Evolutionary conservation across 2,888 invertebrate genomes (phyloP).

Genomic region (Pseudolycoriella hygida): DNA sequence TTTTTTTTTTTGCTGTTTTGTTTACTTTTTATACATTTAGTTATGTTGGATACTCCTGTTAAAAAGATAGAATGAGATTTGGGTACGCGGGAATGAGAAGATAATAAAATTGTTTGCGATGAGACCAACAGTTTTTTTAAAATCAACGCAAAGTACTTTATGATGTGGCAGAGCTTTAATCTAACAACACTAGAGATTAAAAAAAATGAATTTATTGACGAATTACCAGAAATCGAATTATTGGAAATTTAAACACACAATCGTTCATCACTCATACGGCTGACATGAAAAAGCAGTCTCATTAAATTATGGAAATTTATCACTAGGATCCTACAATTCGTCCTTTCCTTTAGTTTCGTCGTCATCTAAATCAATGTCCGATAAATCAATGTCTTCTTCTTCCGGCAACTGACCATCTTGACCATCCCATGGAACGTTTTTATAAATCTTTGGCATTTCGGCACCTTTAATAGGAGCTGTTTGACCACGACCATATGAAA

Average conservation of each 20-base stretch:
- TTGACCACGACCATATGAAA: constrained; percentile 84
- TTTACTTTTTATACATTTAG: no score
- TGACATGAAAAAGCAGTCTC: background rate
- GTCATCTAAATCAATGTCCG: constrained; percentile 70
- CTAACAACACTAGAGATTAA: no score
- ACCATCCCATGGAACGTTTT: constrained; percentile 78
- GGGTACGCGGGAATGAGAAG: no score
- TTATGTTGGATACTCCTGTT: no score
- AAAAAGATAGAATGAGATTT: no score
- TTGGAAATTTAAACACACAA: background rate
- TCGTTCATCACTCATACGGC: background rate
- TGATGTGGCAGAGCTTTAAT: no score
- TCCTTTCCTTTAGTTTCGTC: constrained; percentile 31
- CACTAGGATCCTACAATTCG: constrained; percentile 40
- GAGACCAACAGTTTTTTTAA: no score
- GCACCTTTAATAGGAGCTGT: constrained; percentile 76
- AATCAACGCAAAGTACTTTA: no score
- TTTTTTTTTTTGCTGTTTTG: no score
- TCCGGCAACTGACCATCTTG: constrained; percentile 74
- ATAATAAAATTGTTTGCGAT: no score
- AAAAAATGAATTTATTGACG: no score
- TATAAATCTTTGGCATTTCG: constrained; percentile 51
- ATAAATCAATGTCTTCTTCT: constrained; percentile 83
- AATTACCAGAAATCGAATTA: no score
- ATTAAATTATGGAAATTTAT: background rate